These are phyloP conservation scores for Sebastes jordani DNA, from an alignment of 2,797 vertebrate species.

Conservation along the genomic window DNA sequence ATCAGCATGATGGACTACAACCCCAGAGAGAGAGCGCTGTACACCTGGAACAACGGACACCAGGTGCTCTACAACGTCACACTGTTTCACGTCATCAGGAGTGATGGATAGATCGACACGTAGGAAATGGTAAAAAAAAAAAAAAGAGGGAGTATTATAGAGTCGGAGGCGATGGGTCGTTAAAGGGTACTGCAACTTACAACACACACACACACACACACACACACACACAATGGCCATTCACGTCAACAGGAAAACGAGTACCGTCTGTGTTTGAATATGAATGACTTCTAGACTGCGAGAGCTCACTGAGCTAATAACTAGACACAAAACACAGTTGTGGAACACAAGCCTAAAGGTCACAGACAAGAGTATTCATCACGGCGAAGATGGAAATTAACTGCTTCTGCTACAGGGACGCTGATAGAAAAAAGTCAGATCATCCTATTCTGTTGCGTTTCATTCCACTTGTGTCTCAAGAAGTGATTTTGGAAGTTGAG, in stretches of 20 bases:
- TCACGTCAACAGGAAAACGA: slow-evolving; percentile 25
- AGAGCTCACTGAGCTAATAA: slow-evolving; percentile 47
- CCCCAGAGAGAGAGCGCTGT: slow-evolving; percentile 92
- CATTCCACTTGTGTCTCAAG: slow-evolving; percentile 45
- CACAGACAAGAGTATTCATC: slow-evolving; percentile 44
- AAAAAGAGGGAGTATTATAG: not conserved
- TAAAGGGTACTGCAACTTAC: not conserved
- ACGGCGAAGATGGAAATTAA: slow-evolving; percentile 19
- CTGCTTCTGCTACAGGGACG: slow-evolving; percentile 2
- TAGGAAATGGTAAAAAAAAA: not conserved
- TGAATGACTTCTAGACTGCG: slow-evolving; percentile 40
- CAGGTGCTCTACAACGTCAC: slow-evolving; percentile 98
- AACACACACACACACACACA: not conserved
- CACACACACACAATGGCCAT: slow-evolving; percentile 1
- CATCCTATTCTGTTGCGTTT: slow-evolving; percentile 57
- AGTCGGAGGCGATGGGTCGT: not conserved
- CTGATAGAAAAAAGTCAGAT: slow-evolving; percentile 33
- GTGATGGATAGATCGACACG: slow-evolving; percentile 55
- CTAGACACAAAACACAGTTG: slow-evolving; percentile 45
- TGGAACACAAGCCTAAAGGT: slow-evolving; percentile 50
- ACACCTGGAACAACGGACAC: slow-evolving; percentile 98
- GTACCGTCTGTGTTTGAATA: slow-evolving; percentile 39
- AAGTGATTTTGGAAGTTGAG: slow-evolving; percentile 45
- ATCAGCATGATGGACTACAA: slow-evolving; percentile 99
- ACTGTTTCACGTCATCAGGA: slow-evolving; percentile 92